Base-by-base conservation (phyloP, 2,888 invertebrate genomes). In the Smittia aterrima region DNA sequence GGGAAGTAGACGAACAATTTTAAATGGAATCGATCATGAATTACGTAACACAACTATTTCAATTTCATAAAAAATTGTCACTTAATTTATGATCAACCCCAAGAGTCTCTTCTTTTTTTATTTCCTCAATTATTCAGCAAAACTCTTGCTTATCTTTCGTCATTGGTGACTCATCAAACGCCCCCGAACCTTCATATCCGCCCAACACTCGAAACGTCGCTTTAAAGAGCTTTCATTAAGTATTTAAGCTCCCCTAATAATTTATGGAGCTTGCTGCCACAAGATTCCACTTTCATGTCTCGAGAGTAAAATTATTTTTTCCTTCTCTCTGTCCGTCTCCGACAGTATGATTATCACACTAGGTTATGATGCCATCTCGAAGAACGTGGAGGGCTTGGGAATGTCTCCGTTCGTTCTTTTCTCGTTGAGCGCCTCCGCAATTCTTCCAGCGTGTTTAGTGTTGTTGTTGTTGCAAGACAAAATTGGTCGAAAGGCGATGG, bases 341-440 rank as follows among this genome's bases (percentile, higher is more conserved):
- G 81, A 76, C 77, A 87, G 87, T 75, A 87, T 87, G 86, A 86
- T 87, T 32, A 83, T 87, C 79, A 87, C 87, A 16, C 80, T 87
- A 25, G 85, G 86, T 78, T 87, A 87, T 77, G 87, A 87, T 78
- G 86, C 86, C 13, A 86, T 87, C 66, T 86, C 87, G 4, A 82
- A 86, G 72, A 86, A 87, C 78, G 84, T 87, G 6, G 84, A 85
- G 78, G 86, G 85, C 76, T 80, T 86, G 75, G 85, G 85, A 64
- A 83, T 84, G 77, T 86, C 86, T 20, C 86, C 87, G 53, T 87
- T 86, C 78, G 76, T 85, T 54, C 83, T 87, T 79, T 87, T 87
- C 80, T 84, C 84, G 22, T 78, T 85, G 66, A 86, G 85, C 75
- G 86, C 87, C 41, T 79, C 84, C 18, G 85, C 86, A 0, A 87